Conservation (phyloP, 2,888 invertebrate genomes). For the Lymantria monacha region DNA sequence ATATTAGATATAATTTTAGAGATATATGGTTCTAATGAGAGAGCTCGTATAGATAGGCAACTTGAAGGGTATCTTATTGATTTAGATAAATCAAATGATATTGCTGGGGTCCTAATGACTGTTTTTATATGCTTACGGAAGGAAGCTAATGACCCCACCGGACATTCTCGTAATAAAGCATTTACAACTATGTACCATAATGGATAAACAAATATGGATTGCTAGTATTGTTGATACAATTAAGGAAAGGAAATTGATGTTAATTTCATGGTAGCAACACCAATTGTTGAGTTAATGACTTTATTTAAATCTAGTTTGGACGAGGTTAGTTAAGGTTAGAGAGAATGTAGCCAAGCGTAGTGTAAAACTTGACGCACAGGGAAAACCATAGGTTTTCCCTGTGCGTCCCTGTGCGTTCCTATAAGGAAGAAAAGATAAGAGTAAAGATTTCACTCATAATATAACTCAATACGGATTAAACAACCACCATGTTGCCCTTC, state of each 20-base stretch:
- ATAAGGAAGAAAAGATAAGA: neutral
- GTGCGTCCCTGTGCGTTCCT: no score
- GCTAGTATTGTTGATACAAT: neutral
- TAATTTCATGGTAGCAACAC: neutral
- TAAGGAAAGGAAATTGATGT: neutral
- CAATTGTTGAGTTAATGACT: neutral
- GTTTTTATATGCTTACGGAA: neutral
- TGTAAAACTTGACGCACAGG: neutral
- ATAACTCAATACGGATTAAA: constrained; percentile 5
- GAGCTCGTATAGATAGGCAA: no score
- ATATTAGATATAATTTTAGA: neutral
- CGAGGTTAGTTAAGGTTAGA: constrained; percentile 3
- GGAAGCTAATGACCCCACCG: neutral
- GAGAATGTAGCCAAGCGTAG: neutral
- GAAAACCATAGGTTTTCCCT: neutral
- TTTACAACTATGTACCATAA: neutral
- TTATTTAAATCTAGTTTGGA: constrained; percentile 1
- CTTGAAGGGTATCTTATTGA: neutral
- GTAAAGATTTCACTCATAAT: constrained; percentile 1
- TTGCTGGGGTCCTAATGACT: neutral
- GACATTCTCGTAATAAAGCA: neutral
- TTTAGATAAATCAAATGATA: neutral
- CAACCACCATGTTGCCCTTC: constrained; percentile 3
- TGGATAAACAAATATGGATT: no score
- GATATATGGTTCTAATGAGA: neutral